phyloP scores from a whole-genome alignment of 1,140 invertebrate species.

The Nasonia giraulti region DNA sequence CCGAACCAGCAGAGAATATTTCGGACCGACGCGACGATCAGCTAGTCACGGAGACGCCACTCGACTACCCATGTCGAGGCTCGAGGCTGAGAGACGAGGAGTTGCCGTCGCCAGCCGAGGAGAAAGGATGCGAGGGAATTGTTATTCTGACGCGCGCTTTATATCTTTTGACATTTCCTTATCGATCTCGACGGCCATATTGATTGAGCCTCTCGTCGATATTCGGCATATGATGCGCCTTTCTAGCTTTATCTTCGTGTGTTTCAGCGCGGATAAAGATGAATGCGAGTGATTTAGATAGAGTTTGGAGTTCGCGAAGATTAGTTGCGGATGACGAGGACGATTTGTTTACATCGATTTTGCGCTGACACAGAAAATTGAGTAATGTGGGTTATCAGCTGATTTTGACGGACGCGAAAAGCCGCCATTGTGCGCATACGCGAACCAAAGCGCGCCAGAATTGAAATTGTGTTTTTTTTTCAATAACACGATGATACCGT shows the following conservation, averaged over 20 bases:
- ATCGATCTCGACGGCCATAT: conserved; percentile 65
- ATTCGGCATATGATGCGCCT: conserved; percentile 2
- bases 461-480: not conserved
- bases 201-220: conserved; percentile 47
- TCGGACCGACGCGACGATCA: not conserved
- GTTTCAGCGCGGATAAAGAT: not conserved
- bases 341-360: conserved; percentile 20
- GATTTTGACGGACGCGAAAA: conserved; percentile 51
- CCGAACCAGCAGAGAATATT: not conserved
- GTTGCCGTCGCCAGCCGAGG: not conserved
- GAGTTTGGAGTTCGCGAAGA: not conserved
- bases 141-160: conserved; percentile 21
- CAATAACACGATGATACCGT: too few species aligned
- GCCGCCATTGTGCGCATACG: not conserved
- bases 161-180: conserved; percentile 56
- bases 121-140: conserved; percentile 6
- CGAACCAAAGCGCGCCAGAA: not conserved
- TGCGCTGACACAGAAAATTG: not conserved
- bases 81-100: not conserved
- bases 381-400: conserved; percentile 44
- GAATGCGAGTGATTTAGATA: not conserved
- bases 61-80: not conserved
- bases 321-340: not conserved
- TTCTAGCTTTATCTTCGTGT: not conserved
- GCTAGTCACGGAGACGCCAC: not conserved